phyloP scores from a whole-genome alignment of 2,888 invertebrate genomes.

The Timema cristinae region DNA sequence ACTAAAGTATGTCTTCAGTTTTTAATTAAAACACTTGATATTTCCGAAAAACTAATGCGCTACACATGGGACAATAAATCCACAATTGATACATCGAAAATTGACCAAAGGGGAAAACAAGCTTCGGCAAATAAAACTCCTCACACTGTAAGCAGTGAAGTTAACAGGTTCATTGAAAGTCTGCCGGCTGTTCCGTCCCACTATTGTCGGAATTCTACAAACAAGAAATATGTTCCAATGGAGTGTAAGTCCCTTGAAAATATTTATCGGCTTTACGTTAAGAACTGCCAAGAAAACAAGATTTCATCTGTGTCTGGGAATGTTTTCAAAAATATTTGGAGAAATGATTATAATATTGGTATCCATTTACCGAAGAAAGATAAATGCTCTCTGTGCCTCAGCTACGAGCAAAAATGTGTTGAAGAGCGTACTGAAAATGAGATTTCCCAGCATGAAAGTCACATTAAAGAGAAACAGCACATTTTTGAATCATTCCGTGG shows the following conservation, averaged over 20 bases:
- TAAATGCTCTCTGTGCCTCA: not conserved
- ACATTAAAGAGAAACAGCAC: not conserved
- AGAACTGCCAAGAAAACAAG: not conserved
- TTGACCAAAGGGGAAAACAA: not conserved
- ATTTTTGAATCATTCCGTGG: not conserved
- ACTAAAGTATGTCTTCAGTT: not conserved
- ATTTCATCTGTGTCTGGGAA: not conserved
- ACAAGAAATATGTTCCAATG: not conserved
- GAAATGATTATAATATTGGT: not conserved
- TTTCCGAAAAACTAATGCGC: slow-evolving; percentile 2
- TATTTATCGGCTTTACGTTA: slow-evolving; percentile 2
- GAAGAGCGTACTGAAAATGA: slow-evolving; percentile 2
- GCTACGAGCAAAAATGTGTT: not conserved
- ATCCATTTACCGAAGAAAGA: not conserved
- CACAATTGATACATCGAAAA: not conserved
- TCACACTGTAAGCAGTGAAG: slow-evolving; percentile 1
- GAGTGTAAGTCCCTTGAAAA: not conserved
- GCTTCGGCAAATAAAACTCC: slow-evolving; percentile 3
- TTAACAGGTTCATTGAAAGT: not conserved
- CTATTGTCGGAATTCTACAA: not conserved
- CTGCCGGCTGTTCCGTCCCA: not conserved
- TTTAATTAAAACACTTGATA: slow-evolving; percentile 10
- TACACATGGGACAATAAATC: slow-evolving; percentile 4
- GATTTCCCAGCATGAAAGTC: not conserved
- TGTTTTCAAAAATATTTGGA: slow-evolving; percentile 3